Evolutionary conservation across 2,888 invertebrate species (phyloP).

Genomic region (Periphyllus acericola): DNA sequence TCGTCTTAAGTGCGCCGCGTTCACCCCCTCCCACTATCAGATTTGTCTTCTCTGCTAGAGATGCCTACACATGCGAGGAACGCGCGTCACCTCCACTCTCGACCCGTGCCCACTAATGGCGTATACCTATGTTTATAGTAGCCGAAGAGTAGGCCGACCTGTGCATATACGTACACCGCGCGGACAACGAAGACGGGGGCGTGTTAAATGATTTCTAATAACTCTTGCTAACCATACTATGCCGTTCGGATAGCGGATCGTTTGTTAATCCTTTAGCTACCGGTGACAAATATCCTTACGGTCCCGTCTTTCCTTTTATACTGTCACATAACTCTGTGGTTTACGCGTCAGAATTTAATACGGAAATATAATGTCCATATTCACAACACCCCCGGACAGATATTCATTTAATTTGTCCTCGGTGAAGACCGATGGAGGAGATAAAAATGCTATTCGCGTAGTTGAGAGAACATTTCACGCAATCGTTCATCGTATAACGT

Average conservation of each 20-base stretch:
- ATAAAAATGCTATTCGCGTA: too few relatives aligned
- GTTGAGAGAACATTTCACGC: too few relatives aligned
- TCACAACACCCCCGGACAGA: neutral
- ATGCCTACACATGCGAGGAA: neutral
- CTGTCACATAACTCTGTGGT: neutral
- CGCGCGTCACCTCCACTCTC: slow-evolving; percentile 26
- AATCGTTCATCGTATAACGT: too few relatives aligned
- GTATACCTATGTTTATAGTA: neutral
- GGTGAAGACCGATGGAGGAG: too few relatives aligned
- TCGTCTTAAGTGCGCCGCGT: slow-evolving; percentile 49
- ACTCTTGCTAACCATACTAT: slow-evolving; percentile 13
- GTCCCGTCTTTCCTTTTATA: neutral
- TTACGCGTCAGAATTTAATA: neutral
- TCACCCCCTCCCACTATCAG: neutral
- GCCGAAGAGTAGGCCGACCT: neutral
- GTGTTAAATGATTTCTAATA: slow-evolving; percentile 59
- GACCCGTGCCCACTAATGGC: neutral
- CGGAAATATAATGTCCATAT: neutral
- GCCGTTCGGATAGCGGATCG: neutral
- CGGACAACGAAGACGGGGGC: slow-evolving; percentile 26
- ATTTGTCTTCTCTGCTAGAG: slow-evolving; percentile 15
- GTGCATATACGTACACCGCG: neutral
- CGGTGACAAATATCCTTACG: neutral
- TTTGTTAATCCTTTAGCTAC: neutral
- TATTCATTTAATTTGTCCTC: too few relatives aligned